Evolutionary conservation across 37 sponge, comb jelly and placozoan genomes (phyloP).

Genomic region (Aplysina aerophoba): DNA sequence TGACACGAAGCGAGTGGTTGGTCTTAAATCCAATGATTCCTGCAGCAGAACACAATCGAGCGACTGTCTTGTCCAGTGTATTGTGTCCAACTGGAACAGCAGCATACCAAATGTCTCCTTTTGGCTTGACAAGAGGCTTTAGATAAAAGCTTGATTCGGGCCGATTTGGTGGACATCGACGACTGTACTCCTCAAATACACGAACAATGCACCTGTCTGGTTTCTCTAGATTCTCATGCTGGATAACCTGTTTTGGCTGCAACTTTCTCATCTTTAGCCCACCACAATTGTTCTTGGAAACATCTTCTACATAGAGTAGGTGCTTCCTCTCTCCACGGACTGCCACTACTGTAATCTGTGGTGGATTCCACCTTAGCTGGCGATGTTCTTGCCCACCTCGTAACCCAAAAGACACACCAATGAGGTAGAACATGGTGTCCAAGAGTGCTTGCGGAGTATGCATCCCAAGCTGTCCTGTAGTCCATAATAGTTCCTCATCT

Average conservation of each 20-base stretch:
- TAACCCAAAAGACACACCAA: constrained; percentile 38
- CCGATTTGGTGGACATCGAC: constrained; percentile 6
- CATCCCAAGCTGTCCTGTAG: constrained; percentile 31
- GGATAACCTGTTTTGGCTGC: background rate
- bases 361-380: constrained; percentile 40
- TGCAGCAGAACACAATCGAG: constrained; percentile 22
- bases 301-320: constrained; percentile 36
- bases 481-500: constrained; percentile 51
- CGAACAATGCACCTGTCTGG: constrained; percentile 4
- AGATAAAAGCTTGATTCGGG: constrained; percentile 26
- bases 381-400: constrained; percentile 52
- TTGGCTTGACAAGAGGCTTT: constrained; percentile 30
- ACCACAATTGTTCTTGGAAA: constrained; percentile 53
- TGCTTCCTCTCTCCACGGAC: background rate
- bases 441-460: constrained; percentile 31
- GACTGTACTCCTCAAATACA: background rate
- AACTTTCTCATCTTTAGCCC: constrained; percentile 23
- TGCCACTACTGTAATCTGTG: constrained; percentile 30
- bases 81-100: constrained; percentile 37
- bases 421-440: constrained; percentile 38
- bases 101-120: constrained; percentile 44
- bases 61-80: background rate
- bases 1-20: constrained; percentile 43
- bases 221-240: background rate
- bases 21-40: constrained; percentile 41